These are phyloP conservation scores for Sebastolobus altivelis DNA, from an alignment of 2,797 vertebrate species.

Conservation along the genomic window DNA sequence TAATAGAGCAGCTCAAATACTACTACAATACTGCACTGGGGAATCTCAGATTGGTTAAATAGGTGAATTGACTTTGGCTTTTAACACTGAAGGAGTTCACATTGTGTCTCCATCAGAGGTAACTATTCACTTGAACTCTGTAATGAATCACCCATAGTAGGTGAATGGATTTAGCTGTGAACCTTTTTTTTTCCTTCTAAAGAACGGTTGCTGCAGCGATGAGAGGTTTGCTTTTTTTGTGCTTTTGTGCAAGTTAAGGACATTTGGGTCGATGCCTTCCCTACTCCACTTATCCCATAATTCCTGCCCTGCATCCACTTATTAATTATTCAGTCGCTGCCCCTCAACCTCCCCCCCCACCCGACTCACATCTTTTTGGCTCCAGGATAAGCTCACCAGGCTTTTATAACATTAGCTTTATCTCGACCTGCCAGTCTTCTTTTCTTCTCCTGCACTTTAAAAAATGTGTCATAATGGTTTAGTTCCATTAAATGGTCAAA, in stretches of 20 bases:
- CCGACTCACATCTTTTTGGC: constrained; percentile 5
- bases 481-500: background rate
- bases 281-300: constrained; percentile 41
- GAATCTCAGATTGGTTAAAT: constrained; percentile 12
- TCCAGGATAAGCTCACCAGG: constrained; percentile 30
- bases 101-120: constrained; percentile 5
- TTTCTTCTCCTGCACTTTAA: background rate
- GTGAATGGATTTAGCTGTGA: constrained; percentile 1
- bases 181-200: background rate
- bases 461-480: background rate
- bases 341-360: background rate
- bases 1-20: background rate
- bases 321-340: constrained; percentile 51
- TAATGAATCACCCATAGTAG: background rate
- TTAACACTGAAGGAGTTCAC: constrained; percentile 16
- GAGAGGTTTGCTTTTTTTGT: background rate
- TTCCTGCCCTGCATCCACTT: constrained; percentile 40
- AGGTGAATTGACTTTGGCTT: constrained; percentile 25
- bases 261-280: constrained; percentile 44
- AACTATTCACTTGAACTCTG: constrained; percentile 13
- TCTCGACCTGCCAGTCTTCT: constrained; percentile 8
- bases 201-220: constrained; percentile 10
- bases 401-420: constrained; percentile 20
- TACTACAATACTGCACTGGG: background rate
- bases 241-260: constrained; percentile 21